Conservation (phyloP, 2,888 invertebrate genomes). For the Andrena praecox region DNA sequence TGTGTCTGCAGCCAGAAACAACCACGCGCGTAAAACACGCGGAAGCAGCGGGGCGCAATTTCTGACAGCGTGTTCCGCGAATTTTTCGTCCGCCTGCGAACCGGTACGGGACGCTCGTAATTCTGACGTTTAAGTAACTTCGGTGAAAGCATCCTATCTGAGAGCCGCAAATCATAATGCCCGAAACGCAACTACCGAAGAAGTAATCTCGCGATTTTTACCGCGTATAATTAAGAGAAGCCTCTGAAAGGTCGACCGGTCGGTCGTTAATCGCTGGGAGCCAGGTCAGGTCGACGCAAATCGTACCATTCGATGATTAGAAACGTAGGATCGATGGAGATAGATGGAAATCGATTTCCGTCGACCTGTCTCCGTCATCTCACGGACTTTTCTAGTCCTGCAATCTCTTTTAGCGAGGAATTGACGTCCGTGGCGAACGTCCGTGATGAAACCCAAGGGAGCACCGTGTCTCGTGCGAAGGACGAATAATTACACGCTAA, state of each 20-base stretch:
- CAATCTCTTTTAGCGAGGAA: constrained; percentile 19
- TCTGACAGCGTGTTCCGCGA: constrained; percentile 7
- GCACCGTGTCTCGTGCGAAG: neutral
- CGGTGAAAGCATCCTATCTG: constrained; percentile 10
- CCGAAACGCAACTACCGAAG: neutral
- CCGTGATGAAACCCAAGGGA: neutral
- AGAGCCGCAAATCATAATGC: constrained; percentile 8
- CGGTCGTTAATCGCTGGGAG: constrained; percentile 19
- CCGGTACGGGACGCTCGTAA: constrained; percentile 18
- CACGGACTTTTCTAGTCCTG: neutral
- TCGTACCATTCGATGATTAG: constrained; percentile 27
- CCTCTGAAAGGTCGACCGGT: neutral
- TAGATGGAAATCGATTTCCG: constrained; percentile 34
- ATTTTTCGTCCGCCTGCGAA: constrained; percentile 8
- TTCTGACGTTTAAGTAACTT: constrained; percentile 11
- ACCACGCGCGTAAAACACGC: constrained; percentile 1
- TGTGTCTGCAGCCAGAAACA: too few relatives aligned
- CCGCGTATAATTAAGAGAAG: constrained; percentile 23
- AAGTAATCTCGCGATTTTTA: constrained; percentile 31
- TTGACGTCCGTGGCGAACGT: constrained; percentile 26
- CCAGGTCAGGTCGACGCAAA: constrained; percentile 23
- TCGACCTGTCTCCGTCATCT: constrained; percentile 2
- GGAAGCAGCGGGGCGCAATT: constrained; percentile 11
- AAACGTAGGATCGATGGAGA: constrained; percentile 18
- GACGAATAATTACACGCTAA: constrained; percentile 16